These are phyloP conservation scores for Heterocephalus glaber DNA, from an alignment of 2,113 vertebrate species.

Conservation along the genomic window DNA sequence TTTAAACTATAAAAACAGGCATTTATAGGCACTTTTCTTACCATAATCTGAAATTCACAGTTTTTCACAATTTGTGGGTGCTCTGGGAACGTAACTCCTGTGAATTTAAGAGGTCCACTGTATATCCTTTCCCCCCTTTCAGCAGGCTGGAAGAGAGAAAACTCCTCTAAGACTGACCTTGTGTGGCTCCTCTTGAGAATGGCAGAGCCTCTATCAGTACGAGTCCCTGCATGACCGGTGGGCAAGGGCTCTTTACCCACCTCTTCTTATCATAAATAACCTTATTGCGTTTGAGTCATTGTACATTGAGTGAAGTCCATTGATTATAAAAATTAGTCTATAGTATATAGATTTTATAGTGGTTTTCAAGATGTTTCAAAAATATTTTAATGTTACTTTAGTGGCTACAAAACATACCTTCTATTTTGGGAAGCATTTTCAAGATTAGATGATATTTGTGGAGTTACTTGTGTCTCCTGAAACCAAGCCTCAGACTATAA, in stretches of 20 bases:
- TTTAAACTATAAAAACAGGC: too few species aligned
- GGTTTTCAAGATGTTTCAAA: constrained; percentile 38
- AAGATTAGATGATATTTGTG: neutral
- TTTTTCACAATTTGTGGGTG: too few species aligned
- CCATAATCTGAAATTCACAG: too few species aligned
- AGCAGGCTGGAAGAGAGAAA: neutral
- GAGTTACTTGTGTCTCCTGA: neutral
- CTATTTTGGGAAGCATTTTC: neutral
- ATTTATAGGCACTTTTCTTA: too few species aligned
- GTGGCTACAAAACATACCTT: neutral
- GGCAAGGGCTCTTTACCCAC: neutral
- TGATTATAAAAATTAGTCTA: neutral
- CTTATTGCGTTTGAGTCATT: neutral
- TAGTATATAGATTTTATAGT: neutral
- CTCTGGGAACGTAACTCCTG: too few species aligned
- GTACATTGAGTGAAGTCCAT: neutral
- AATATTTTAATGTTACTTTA: constrained; percentile 1
- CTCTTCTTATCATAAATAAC: neutral
- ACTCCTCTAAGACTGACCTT: too few species aligned
- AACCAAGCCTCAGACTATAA: neutral
- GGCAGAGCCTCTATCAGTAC: neutral
- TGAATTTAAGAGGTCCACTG: too few species aligned
- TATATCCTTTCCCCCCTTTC: neutral
- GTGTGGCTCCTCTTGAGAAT: neutral
- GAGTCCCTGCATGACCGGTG: neutral